phyloP scores from a whole-genome alignment of 1,140 invertebrate species.

The Drosophila cardini region DNA sequence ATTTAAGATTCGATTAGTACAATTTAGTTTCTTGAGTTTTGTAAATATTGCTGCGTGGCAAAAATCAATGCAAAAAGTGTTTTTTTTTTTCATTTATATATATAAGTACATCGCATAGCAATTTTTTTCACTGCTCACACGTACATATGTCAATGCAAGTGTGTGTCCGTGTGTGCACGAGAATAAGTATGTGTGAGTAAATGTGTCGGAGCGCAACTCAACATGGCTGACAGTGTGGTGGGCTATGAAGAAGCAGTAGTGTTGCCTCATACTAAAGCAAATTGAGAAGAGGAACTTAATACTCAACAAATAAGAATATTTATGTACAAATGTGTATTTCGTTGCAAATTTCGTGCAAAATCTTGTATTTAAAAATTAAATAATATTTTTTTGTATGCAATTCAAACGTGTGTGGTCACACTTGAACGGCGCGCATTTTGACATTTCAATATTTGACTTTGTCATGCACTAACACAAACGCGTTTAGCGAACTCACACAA shows the following conservation, averaged over 20 bases:
- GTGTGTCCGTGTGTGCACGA: conserved; percentile 40
- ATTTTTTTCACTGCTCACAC: conserved; percentile 58
- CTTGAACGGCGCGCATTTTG: conserved; percentile 45
- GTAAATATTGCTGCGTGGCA: conserved; percentile 54
- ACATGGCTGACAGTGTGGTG: conserved; percentile 79
- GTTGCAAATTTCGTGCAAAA: background rate
- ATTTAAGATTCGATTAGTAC: background rate
- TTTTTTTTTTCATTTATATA: conserved; percentile 37
- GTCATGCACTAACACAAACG: conserved; percentile 42
- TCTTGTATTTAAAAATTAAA: background rate
- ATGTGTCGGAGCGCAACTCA: conserved; percentile 77
- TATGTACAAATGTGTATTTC: background rate
- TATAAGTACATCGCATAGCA: conserved; percentile 45
- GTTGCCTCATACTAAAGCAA: conserved; percentile 25
- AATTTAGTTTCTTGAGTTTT: conserved; percentile 30
- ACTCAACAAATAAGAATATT: background rate
- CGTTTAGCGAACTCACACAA: conserved; percentile 21
- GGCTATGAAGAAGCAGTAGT: conserved; percentile 40
- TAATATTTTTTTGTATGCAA: background rate
- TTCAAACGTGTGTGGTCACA: conserved; percentile 26
- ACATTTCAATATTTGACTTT: conserved; percentile 49
- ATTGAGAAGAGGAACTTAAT: background rate
- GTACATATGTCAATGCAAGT: conserved; percentile 33
- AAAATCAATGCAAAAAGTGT: conserved; percentile 61
- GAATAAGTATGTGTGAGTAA: conserved; percentile 55